Base-by-base conservation (phyloP, 2,113 vertebrate species). In the Collichthys lucidus region DNA sequence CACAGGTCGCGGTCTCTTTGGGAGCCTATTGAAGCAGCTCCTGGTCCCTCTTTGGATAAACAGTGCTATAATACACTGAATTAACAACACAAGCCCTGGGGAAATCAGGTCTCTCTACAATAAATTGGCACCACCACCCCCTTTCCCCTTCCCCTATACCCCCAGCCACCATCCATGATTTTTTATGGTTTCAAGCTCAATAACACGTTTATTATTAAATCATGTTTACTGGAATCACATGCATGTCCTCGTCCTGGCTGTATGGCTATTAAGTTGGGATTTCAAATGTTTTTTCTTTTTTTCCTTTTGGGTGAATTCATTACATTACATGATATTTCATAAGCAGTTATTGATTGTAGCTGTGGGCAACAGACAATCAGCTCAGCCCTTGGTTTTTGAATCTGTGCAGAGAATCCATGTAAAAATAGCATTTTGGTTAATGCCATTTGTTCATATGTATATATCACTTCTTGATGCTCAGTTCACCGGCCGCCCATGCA, bases 101-200 rank as follows among this genome's bases (percentile, higher is more conserved):
- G 92, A 94, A 94, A 94, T 94, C 91, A 94, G 83, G 82, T 84
- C 76, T 80, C 70, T 79, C 74, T 70, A 81, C 88, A 86, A 90
- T 92, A 92, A 91, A 93, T 86, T 84, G 70, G 57, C 79, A 81
- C 35, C 35, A 40, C 35, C 35, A 42, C 77, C 74, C 85, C 72
- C 63, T n/a, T 75, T 72, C 86, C 69, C 65, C 19, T 47, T 42
- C 24, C 5, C 5, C 4, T 20, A 47, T 44, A 68, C 29, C 52
- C 20, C 29, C 63, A 69, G 63, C 50, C 70, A 76, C 68, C 59
- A 69, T 49, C 61, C 4, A 19, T 85, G 75, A 80, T 89, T 87
- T 87, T 91, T 90, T 88, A 92, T 85, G 86, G 80, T 91, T 89
- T 92, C 78, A 83, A 83, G 85, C 82, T 88, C 82, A 79, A 84